phyloP scores from a whole-genome alignment of 2,797 vertebrate genomes.

The Artibeus lituratus region DNA sequence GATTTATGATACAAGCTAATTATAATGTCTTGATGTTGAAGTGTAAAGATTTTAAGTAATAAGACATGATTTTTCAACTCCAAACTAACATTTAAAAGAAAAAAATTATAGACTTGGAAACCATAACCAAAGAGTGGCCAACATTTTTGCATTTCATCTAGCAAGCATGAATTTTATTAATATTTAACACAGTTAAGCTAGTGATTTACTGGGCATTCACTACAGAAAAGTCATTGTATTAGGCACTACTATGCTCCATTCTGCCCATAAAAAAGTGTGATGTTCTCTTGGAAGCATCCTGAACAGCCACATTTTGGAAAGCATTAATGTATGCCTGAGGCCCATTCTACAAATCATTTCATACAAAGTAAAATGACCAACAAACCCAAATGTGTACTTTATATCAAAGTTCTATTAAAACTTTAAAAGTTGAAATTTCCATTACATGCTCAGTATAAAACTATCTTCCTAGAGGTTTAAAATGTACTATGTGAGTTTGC shows the following conservation, averaged over 20 bases:
- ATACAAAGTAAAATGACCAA: background rate
- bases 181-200: conserved; percentile 20
- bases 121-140: background rate
- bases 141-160: conserved; percentile 41
- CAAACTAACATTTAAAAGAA: conserved; percentile 13
- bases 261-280: background rate
- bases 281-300: background rate
- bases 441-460: background rate
- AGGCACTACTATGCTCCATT: background rate
- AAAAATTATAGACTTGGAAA: conserved; percentile 5
- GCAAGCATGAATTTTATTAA: conserved; percentile 24
- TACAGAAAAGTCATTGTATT: background rate
- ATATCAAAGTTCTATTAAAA: conserved; percentile 23
- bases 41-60: conserved; percentile 21
- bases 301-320: background rate
- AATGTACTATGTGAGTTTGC: background rate
- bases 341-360: background rate
- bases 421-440: conserved; percentile 39
- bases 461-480: conserved; percentile 39
- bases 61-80: conserved; percentile 35
- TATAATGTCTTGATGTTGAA: conserved; percentile 8
- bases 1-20: background rate
- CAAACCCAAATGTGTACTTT: conserved; percentile 22
- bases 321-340: background rate
- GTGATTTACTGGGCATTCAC: background rate